Percentiles rank a stretch among this genome's conserved stretches.
Evolutionary conservation across 2,113 vertebrate species (phyloP).

Genomic region (Tylochromis polylepis): DNA sequence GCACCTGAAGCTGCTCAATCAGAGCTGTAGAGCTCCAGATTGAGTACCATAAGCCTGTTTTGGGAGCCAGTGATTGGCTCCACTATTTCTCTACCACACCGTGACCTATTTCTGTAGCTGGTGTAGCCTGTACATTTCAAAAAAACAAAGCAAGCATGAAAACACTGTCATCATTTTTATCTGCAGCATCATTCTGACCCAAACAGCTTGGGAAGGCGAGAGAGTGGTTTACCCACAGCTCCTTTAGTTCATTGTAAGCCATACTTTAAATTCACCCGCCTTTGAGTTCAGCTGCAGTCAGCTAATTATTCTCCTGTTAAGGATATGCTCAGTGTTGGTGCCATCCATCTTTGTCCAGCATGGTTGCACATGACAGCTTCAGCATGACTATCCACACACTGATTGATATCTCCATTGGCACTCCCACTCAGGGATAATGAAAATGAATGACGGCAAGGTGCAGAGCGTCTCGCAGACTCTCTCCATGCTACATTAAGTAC

Average conservation of each 20-base stretch:
- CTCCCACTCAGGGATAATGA: constrained; percentile 34
- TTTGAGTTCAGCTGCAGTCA: not conserved
- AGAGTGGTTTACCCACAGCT: not conserved
- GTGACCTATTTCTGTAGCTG: constrained; percentile 24
- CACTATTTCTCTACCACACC: constrained; percentile 6
- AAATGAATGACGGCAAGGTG: constrained; percentile 43
- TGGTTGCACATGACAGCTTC: constrained; percentile 45
- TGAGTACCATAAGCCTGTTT: not conserved
- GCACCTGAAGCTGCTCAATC: constrained; percentile 60
- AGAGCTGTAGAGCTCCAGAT: constrained; percentile 17
- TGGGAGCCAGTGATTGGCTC: constrained; percentile 25
- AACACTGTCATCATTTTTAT: not conserved
- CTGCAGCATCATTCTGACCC: not conserved
- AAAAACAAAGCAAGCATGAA: not conserved
- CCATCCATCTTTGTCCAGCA: constrained; percentile 44
- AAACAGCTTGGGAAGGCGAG: not conserved
- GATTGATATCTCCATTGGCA: constrained; percentile 64
- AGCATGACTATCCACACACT: constrained; percentile 27
- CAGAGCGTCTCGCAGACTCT: constrained; percentile 20
- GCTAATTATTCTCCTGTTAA: constrained; percentile 23
- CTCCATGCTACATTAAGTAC: constrained; percentile 51
- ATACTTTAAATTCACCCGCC: not conserved
- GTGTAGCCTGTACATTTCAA: not conserved
- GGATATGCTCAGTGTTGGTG: constrained; percentile 1
- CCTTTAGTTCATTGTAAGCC: not conserved